phyloP scores from a whole-genome alignment of 1,140 invertebrate genomes.

The Cyphomyrmex costatus region DNA sequence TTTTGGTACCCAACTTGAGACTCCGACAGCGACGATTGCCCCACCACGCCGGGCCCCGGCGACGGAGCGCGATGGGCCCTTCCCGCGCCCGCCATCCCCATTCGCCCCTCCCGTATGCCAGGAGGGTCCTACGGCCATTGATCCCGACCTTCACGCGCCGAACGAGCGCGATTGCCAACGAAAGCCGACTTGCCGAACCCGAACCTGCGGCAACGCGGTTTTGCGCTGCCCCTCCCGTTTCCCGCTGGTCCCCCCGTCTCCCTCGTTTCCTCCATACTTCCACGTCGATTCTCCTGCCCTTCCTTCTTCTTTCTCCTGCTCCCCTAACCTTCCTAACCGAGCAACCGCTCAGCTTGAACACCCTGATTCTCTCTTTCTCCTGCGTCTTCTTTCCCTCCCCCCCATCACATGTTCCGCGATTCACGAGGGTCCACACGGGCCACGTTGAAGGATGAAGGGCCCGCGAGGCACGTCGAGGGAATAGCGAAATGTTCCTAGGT shows the following conservation, averaged over 20 bases:
- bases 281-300: slow-evolving; percentile 68
- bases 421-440: slow-evolving; percentile 67
- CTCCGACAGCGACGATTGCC: slow-evolving; percentile 70
- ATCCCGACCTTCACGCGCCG: slow-evolving; percentile 87
- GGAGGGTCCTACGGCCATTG: slow-evolving; percentile 86
- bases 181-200: slow-evolving; percentile 82
- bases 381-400: not conserved
- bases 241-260: slow-evolving; percentile 49
- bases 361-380: slow-evolving; percentile 41
- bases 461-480: slow-evolving; percentile 66
- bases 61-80: slow-evolving; percentile 64
- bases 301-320: slow-evolving; percentile 71
- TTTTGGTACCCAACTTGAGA: slow-evolving; percentile 86
- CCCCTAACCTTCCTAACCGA: slow-evolving; percentile 65
- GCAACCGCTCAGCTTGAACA: slow-evolving; percentile 51
- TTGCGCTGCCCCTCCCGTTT: slow-evolving; percentile 56
- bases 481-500: slow-evolving; percentile 72
- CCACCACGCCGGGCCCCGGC: slow-evolving; percentile 66
- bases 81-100: slow-evolving; percentile 48
- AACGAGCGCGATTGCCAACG: slow-evolving; percentile 85
- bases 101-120: slow-evolving; percentile 69
- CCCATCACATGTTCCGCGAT: slow-evolving; percentile 73
- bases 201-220: slow-evolving; percentile 74
- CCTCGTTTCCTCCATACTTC: slow-evolving; percentile 68
- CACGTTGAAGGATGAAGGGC: slow-evolving; percentile 68